Percentiles rank a stretch among this genome's conserved stretches.
Evolutionary conservation across 2,888 invertebrate genomes (phyloP).

Genomic region (Parnassius orleans): DNA sequence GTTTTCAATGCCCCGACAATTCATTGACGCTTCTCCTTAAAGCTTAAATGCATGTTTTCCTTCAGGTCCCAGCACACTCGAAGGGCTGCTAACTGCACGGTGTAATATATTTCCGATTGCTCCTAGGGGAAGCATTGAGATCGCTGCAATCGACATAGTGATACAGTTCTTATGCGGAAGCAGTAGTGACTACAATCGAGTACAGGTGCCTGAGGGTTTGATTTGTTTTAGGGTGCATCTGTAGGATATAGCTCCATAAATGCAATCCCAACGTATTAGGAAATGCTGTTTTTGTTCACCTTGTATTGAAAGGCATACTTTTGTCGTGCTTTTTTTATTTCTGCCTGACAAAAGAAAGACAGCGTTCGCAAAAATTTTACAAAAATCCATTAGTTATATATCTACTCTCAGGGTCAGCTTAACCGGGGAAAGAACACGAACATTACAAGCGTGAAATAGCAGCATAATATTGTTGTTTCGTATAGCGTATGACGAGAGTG

Average conservation of each 20-base stretch:
- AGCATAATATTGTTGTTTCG: too few relatives aligned
- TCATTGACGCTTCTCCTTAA: constrained; percentile 63
- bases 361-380: too few relatives aligned
- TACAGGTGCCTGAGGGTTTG: not conserved
- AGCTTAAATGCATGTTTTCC: constrained; percentile 44
- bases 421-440: too few relatives aligned
- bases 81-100: constrained; percentile 27
- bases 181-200: not conserved
- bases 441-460: too few relatives aligned
- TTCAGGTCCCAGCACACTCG: constrained; percentile 34
- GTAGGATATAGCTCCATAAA: constrained; percentile 19
- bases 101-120: constrained; percentile 37
- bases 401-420: too few relatives aligned
- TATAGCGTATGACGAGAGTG: too few relatives aligned
- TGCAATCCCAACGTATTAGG: constrained; percentile 15
- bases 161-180: constrained; percentile 16
- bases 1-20: constrained; percentile 62
- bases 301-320: not conserved
- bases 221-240: constrained; percentile 20
- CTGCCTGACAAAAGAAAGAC: too few relatives aligned
- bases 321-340: too few relatives aligned
- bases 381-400: too few relatives aligned
- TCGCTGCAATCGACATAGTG: constrained; percentile 4
- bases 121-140: constrained; percentile 25
- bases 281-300: constrained; percentile 3